Percentiles rank a stretch among this genome's conserved stretches.
Evolutionary conservation across 2,797 vertebrate genomes (phyloP).

Genomic region (Toxotes lorentzi): DNA sequence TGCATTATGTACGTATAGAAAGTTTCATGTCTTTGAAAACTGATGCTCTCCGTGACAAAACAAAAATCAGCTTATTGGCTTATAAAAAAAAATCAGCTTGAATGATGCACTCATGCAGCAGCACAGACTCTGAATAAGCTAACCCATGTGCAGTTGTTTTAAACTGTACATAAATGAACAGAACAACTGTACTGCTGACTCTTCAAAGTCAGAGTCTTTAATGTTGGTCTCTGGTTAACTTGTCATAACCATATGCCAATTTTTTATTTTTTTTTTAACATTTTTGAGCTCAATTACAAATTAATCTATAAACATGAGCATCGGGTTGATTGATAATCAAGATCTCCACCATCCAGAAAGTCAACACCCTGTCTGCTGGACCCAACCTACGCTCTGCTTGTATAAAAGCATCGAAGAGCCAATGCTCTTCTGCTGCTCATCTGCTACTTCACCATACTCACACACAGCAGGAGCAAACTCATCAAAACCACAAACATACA

Average conservation of each 20-base stretch:
- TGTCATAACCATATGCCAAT: background rate
- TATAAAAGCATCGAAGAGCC: conserved; percentile 13
- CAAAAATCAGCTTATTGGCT: too few species aligned
- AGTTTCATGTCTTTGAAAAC: too few species aligned
- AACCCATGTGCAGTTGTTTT: too few species aligned
- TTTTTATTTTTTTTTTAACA: background rate
- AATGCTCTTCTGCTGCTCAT: background rate
- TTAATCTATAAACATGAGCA: background rate
- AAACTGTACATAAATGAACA: too few species aligned
- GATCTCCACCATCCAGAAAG: conserved; percentile 12
- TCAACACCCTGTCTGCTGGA: background rate
- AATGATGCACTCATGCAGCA: background rate
- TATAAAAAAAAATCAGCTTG: background rate
- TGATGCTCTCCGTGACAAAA: too few species aligned
- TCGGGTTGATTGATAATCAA: background rate
- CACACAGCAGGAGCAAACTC: conserved; percentile 19
- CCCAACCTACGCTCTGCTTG: conserved; percentile 3
- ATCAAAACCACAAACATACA: conserved; percentile 16
- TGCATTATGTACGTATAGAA: too few species aligned
- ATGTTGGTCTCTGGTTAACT: background rate
- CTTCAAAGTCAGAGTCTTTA: too few species aligned
- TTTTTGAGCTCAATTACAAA: background rate
- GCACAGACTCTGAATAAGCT: background rate
- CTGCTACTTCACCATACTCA: conserved; percentile 25
- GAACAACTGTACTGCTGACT: too few species aligned